Conservation (phyloP, 2,888 invertebrate genomes). For the Sinopyrophorus schimmeli region DNA sequence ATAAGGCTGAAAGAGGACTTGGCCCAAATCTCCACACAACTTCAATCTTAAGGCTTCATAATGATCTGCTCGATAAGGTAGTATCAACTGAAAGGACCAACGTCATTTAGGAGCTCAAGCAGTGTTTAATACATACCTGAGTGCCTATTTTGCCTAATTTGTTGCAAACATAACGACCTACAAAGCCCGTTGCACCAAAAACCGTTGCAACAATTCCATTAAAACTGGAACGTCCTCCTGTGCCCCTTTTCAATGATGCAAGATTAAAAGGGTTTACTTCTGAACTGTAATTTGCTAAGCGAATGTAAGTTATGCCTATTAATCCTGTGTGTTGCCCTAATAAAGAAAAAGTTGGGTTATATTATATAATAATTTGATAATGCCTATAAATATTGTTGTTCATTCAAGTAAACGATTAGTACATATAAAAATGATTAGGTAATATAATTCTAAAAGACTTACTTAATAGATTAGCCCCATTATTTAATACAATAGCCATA, state of each 20-base stretch:
- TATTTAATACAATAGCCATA: slow-evolving; percentile 48
- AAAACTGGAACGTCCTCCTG: slow-evolving; percentile 93
- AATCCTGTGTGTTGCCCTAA: slow-evolving; percentile 48
- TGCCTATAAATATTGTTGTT: background rate
- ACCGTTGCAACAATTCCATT: slow-evolving; percentile 98
- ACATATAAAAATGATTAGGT: slow-evolving; percentile 1
- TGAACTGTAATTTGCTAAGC: slow-evolving; percentile 58
- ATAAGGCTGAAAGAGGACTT: slow-evolving; percentile 87
- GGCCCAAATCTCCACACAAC: slow-evolving; percentile 91
- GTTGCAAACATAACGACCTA: slow-evolving; percentile 87
- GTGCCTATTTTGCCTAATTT: slow-evolving; percentile 85
- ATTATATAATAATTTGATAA: slow-evolving; percentile 38
- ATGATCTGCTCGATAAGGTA: slow-evolving; percentile 89
- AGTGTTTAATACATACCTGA: slow-evolving; percentile 61
- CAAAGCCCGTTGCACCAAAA: slow-evolving; percentile 88
- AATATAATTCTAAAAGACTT: slow-evolving; percentile 33
- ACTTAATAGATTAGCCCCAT: slow-evolving; percentile 47
- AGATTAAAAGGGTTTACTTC: slow-evolving; percentile 62
- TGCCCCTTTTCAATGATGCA: slow-evolving; percentile 75
- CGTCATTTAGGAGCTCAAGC: background rate
- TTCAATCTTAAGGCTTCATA: slow-evolving; percentile 79
- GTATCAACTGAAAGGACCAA: slow-evolving; percentile 78
- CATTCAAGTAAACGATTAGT: background rate
- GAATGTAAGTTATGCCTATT: slow-evolving; percentile 47
- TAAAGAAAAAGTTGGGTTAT: slow-evolving; percentile 37